Evolutionary conservation across 2,113 vertebrate genomes (phyloP).

Genomic region (Abramis brama): DNA sequence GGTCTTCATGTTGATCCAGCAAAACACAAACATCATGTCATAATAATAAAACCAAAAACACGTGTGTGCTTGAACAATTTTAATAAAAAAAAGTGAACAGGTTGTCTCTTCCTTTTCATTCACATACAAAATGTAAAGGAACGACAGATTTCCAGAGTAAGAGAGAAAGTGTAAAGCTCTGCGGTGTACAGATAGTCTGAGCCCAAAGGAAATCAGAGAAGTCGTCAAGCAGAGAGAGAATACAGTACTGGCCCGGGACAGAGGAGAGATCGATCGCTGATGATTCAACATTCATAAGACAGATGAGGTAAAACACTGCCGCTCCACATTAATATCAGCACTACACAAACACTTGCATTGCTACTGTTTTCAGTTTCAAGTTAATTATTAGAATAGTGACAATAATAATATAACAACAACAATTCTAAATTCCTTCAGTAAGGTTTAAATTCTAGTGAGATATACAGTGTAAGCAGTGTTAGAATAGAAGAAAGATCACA

Average conservation of each 20-base stretch:
- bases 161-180: conserved; percentile 13
- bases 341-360: conserved; percentile 24
- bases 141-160: conserved; percentile 16
- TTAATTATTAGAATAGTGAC: conserved; percentile 28
- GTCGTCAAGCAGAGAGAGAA: neutral
- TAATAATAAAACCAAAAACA: conserved; percentile 36
- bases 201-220: neutral
- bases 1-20: neutral
- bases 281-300: conserved; percentile 1
- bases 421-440: neutral
- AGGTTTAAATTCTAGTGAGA: conserved; percentile 21
- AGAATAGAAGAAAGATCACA: neutral
- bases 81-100: conserved; percentile 42
- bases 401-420: conserved; percentile 11
- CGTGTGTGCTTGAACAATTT: conserved; percentile 45
- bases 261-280: conserved; percentile 17
- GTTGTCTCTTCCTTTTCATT: neutral
- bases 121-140: conserved; percentile 43
- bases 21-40: neutral
- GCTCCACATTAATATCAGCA: conserved; percentile 7
- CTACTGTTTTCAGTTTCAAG: conserved; percentile 22
- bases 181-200: neutral
- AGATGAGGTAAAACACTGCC: conserved; percentile 29
- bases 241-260: conserved; percentile 36
- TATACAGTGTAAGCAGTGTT: conserved; percentile 5